phyloP scores from a whole-genome alignment of 2,797 vertebrate genomes.

The Craterocephalus amniculus region DNA sequence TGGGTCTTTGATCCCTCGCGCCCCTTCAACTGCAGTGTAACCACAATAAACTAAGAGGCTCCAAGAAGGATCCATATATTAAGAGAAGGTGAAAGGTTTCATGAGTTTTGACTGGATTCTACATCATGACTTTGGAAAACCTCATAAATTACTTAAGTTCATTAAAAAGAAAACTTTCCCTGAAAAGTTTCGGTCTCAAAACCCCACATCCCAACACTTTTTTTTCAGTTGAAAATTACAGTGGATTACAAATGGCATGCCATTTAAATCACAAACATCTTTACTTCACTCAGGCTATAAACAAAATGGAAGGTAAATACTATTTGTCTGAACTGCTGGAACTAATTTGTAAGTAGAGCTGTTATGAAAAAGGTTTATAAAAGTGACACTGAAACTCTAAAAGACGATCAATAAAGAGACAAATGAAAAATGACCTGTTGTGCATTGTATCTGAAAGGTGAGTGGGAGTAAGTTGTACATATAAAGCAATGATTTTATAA shows the following conservation, averaged over 20 bases:
- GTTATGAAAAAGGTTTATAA: conserved; percentile 7
- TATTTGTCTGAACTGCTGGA: not conserved
- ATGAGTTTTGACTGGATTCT: conserved; percentile 36
- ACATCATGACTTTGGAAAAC: not conserved
- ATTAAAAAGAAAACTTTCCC: conserved; percentile 11
- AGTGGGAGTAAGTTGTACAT: not conserved
- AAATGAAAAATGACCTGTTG: not conserved
- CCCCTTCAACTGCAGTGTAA: conserved; percentile 50
- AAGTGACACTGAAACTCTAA: not conserved
- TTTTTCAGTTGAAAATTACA: not conserved
- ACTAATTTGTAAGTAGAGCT: conserved; percentile 3
- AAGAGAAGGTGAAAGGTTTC: conserved; percentile 12
- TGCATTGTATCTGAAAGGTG: not conserved
- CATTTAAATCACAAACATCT: not conserved
- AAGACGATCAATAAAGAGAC: not conserved
- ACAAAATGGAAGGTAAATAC: conserved; percentile 12
- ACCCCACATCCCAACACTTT: not conserved
- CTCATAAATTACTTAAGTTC: not conserved
- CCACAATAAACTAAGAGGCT: conserved; percentile 50
- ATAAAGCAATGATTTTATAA: not conserved
- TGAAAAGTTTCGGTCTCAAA: not conserved
- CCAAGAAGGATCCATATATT: conserved; percentile 26
- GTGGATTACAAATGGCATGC: not conserved
- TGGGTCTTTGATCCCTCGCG: conserved; percentile 65
- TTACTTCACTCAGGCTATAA: not conserved